A percentile compares a stretch with the other conserved stretches of the same genome.
Evolutionary conservation across 2,888 invertebrate genomes (phyloP).

Genomic region (Schrankia costaestrigalis): DNA sequence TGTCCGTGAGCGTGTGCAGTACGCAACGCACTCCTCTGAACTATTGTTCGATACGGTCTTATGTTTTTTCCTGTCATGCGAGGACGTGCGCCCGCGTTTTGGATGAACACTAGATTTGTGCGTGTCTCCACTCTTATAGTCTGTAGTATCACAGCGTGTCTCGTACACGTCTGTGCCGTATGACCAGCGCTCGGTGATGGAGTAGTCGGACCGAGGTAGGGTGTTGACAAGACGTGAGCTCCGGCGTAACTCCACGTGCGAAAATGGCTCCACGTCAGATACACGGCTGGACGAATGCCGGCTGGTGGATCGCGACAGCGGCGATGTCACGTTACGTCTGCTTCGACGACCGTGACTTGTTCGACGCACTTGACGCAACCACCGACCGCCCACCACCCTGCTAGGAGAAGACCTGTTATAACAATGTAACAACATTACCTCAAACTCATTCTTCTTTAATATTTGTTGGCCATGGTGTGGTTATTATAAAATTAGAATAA

Average conservation of each 20-base stretch:
- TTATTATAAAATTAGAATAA: no score
- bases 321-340: slow-evolving; percentile 67
- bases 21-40: slow-evolving; percentile 69
- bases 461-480: no score
- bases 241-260: slow-evolving; percentile 61
- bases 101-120: slow-evolving; percentile 46
- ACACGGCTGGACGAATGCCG: slow-evolving; percentile 52
- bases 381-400: slow-evolving; percentile 81
- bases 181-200: slow-evolving; percentile 81
- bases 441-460: no score
- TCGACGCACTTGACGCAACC: slow-evolving; percentile 74
- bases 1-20: slow-evolving; percentile 74
- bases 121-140: slow-evolving; percentile 61
- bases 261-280: slow-evolving; percentile 64
- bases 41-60: slow-evolving; percentile 52
- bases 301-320: slow-evolving; percentile 60
- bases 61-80: slow-evolving; percentile 71
- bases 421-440: slow-evolving; percentile 19
- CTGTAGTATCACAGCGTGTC: slow-evolving; percentile 65
- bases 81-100: slow-evolving; percentile 63
- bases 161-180: slow-evolving; percentile 79
- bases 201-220: slow-evolving; percentile 74
- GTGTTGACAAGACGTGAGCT: slow-evolving; percentile 76
- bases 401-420: slow-evolving; percentile 77
- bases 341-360: slow-evolving; percentile 65